Conservation (phyloP, 2,888 invertebrate species). For the Nemotelus nigrinus region DNA sequence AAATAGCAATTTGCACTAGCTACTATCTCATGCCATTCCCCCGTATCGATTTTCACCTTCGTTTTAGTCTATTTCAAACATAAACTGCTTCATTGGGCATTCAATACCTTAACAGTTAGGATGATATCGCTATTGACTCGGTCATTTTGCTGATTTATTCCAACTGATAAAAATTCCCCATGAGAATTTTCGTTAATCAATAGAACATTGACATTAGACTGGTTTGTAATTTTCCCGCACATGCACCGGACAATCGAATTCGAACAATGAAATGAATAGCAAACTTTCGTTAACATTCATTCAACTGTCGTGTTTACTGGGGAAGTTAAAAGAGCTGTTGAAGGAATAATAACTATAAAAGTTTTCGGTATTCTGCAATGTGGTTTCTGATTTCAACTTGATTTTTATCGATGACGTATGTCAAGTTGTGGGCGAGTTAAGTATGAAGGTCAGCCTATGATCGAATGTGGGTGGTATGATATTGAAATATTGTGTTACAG, state of each 20-base stretch:
- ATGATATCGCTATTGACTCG: constrained; percentile 33
- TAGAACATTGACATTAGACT: constrained; percentile 29
- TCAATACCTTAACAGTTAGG: neutral
- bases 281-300: neutral
- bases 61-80: constrained; percentile 22
- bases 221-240: neutral
- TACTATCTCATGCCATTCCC: too few relatives aligned
- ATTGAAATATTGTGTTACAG: too few relatives aligned
- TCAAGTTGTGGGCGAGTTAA: neutral
- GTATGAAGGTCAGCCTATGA: too few relatives aligned
- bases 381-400: neutral
- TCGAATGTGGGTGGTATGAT: too few relatives aligned
- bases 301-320: neutral
- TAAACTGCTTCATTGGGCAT: constrained; percentile 1
- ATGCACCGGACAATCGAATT: neutral
- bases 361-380: neutral
- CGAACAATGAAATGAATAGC: neutral
- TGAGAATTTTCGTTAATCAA: constrained; percentile 33
- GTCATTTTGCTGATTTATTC: constrained; percentile 30
- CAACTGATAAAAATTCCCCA: constrained; percentile 25
- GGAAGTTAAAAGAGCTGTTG: constrained; percentile 2
- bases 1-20: too few relatives aligned
- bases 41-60: constrained; percentile 20
- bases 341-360: too few relatives aligned
- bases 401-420: constrained; percentile 16